Base-by-base conservation (phyloP, 2,797 vertebrate genomes). In the Enteromius paludinosus region DNA sequence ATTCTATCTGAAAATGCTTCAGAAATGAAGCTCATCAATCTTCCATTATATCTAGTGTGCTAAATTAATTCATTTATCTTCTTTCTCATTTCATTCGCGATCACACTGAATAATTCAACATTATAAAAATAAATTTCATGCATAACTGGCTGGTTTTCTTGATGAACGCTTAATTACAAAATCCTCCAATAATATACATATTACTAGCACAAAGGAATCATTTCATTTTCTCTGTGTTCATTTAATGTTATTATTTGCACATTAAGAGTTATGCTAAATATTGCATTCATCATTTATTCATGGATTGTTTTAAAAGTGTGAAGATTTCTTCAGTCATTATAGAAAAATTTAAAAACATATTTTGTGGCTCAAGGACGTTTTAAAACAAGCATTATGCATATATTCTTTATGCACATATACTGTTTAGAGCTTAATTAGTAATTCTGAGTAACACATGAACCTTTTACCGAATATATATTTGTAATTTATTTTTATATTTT, bases 31-130 rank as follows among this genome's bases (percentile, higher is more conserved):
- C 70, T 72, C 70, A 33, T 52, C 70, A 33, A n/a, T 52, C 70
- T 52, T 72, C 70, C 70, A 33, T 72, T 52, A 52, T n/a, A 72
- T 52, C 70, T 33, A 52, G 10, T 33, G 17, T 14, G 47, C 28
- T n/a, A 33, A 72, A 52, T 71, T 12, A 71, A 71, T 49, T 33
- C 1, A 49, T 71, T 33, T 49, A 52, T 72, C 70, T 52, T 52
- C 18, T 72, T 52, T 33, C 17, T n/a, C 28, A 52, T 72, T 72
- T 72, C 45, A 52, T 33, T 72, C 45, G 5, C 49, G 49, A 41
- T 65, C 43, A 25, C 43, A 66, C 59, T 38, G 23, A 41, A 75
- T n/a, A 72, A 72, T 72, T 72, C 10, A 52, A 33, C 25, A 72
- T 33, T 33, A 49, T n/a, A 33, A 20, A 33, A 52, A 72, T 72